Evolutionary conservation across 2,797 vertebrate species (phyloP), one percentile per base, ranked within the genome.

Genomic region (Argya squamiceps): DNA sequence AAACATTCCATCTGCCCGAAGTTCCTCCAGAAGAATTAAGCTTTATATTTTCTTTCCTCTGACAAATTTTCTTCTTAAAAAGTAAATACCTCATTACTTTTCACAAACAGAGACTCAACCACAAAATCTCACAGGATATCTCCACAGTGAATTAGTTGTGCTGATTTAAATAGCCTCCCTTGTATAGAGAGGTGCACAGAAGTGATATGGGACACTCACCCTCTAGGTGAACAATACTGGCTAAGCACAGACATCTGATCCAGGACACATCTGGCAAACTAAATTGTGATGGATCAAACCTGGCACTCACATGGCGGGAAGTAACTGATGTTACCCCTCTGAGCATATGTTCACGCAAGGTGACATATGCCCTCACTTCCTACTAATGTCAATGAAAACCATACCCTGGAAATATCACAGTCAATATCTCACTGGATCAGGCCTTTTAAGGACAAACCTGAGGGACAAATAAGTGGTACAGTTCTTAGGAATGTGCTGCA

Each of bases 11-110:
- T 87, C 92, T 94, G 77, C 44, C 53, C 52, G 39, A n/a, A 90
- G 64, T 84, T 97, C 68, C 81, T 96, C 37, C 56, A 92, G 75
- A 96, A 95, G 44, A 93, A 97, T 59, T 85, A 95, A 91, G 37
- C 49, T 84, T 87, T 52, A 8, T 64, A 49, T 91, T 74, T 88
- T 85, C 32, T 65, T 52, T 83, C 29, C 44, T 94, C 70, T 62
- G 39, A 75, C 6, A 36, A 44, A 14, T 56, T 46, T 56, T 46
- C 19, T 60, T 74, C 93, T 82, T 68, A 30, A 47, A 36, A 56
- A 46, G 19, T n/a, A 77, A 89, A 74, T 43, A 47, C 21, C 17
- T 32, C 39, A n/a, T 52, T 6, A 60, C 23, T 23, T 39, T 39
- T 74, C 23, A 56, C 10, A 46, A 12, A 27, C 21, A 52, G 15